Percentiles rank a stretch among this genome's conserved stretches.
Evolutionary conservation across 2,797 vertebrate genomes (phyloP).

Genomic region (Pristis pectinata): DNA sequence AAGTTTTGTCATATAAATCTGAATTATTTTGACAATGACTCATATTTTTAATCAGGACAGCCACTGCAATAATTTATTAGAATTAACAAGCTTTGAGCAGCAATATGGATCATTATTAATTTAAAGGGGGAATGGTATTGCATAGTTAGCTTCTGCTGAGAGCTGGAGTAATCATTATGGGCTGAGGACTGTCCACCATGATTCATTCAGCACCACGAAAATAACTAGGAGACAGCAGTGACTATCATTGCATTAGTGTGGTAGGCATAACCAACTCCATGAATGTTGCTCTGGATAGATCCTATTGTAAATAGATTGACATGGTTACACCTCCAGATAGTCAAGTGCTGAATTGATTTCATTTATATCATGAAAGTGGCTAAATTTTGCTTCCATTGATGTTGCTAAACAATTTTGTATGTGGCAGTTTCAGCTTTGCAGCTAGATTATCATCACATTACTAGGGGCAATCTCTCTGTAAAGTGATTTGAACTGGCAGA

Average conservation of each 20-base stretch:
- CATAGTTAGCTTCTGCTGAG: not conserved
- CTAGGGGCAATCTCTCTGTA: not conserved
- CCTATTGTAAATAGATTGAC: not conserved
- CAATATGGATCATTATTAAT: not conserved
- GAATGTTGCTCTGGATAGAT: not conserved
- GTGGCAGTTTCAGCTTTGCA: not conserved
- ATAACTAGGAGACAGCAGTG: not conserved
- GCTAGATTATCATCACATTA: not conserved
- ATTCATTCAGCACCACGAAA: not conserved
- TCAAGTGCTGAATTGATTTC: not conserved
- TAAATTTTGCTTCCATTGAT: not conserved
- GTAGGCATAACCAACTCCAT: not conserved
- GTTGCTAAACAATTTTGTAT: too few species aligned
- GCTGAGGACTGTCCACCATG: not conserved
- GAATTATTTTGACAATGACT: not conserved
- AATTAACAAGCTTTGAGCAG: not conserved
- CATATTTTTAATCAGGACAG: not conserved
- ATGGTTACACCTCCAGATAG: not conserved
- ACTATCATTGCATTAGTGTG: not conserved
- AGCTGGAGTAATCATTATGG: not conserved
- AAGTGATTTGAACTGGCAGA: not conserved
- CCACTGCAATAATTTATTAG: not conserved
- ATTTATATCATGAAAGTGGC: not conserved
- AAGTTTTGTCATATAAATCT: not conserved
- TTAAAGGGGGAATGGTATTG: not conserved